Conservation (phyloP, 2,888 invertebrate species). For the Rotaria macrura region DNA sequence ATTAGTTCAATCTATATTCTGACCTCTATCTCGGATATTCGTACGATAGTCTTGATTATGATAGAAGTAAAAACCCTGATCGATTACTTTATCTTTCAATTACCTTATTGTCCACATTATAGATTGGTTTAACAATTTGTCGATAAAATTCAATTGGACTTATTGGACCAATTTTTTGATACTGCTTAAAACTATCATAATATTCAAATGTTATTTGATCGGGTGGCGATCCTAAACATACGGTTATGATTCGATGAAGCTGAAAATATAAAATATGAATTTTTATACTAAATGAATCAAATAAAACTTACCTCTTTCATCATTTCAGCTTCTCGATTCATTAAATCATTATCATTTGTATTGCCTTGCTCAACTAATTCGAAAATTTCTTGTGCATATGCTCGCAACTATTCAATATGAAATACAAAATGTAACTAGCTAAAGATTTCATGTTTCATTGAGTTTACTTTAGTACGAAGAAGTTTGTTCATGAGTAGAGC, state of each 20-base stretch:
- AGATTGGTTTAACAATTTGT: conserved; percentile 64
- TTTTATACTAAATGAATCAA: not conserved
- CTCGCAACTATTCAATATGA: not conserved
- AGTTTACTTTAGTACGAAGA: conserved; percentile 66
- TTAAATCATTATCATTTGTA: not conserved
- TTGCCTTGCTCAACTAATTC: conserved; percentile 56
- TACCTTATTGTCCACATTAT: conserved; percentile 59
- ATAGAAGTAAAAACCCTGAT: too few relatives aligned
- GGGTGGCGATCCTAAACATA: conserved; percentile 71
- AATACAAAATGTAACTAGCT: conserved; percentile 29
- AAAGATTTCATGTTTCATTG: not conserved
- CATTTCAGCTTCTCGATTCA: not conserved
- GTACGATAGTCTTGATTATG: too few relatives aligned
- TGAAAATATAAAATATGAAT: conserved; percentile 31
- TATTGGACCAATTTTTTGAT: conserved; percentile 64
- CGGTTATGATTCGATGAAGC: conserved; percentile 69
- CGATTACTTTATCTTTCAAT: not conserved
- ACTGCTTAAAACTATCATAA: conserved; percentile 58
- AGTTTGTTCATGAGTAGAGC: conserved; percentile 67
- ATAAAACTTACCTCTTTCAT: not conserved
- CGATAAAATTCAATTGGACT: conserved; percentile 71
- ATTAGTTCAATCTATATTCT: too few relatives aligned
- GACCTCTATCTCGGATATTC: too few relatives aligned
- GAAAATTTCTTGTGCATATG: conserved; percentile 57
- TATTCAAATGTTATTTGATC: conserved; percentile 71